A percentile compares a stretch with the other conserved stretches of the same genome.
Conservation (phyloP, 2,888 invertebrate genomes). For the Philereme vetulata region DNA sequence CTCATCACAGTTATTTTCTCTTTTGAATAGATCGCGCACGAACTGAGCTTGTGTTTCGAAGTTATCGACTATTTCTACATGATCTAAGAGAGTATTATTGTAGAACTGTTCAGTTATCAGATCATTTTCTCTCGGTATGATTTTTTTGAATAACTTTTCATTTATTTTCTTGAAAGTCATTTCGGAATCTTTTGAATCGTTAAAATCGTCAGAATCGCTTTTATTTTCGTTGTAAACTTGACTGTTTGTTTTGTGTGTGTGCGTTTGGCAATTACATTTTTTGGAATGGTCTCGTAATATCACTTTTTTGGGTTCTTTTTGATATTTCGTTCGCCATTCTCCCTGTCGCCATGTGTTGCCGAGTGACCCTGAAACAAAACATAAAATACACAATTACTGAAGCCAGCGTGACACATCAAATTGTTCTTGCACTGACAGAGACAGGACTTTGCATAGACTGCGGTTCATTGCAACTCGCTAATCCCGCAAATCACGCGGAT, state of each 20-base stretch:
- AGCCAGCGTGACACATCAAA: too few species aligned
- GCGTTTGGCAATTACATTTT: constrained; percentile 50
- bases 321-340: constrained; percentile 82
- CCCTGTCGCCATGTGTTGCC: constrained; percentile 93
- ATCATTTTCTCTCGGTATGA: constrained; percentile 59
- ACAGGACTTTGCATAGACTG: too few species aligned
- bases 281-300: constrained; percentile 55
- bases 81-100: constrained; percentile 57
- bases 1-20: constrained; percentile 29
- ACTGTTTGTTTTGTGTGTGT: constrained; percentile 20
- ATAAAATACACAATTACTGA: too few species aligned
- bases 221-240: constrained; percentile 20
- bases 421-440: too few species aligned
- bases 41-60: constrained; percentile 71
- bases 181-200: constrained; percentile 38
- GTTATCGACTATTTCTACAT: constrained; percentile 57
- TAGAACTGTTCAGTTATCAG: constrained; percentile 71
- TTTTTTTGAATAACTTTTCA: constrained; percentile 52
- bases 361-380: constrained; percentile 83
- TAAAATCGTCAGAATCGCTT: constrained; percentile 23
- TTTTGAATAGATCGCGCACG: constrained; percentile 67
- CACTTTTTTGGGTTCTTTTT: constrained; percentile 59
- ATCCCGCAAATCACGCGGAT: too few species aligned
- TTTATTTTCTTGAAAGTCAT: constrained; percentile 49
- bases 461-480: too few species aligned